Percentiles rank a stretch among this genome's conserved stretches.
These are phyloP conservation scores for Chiloscyllium plagiosum DNA, from an alignment of 2,113 vertebrate genomes.

Conservation along the genomic window DNA sequence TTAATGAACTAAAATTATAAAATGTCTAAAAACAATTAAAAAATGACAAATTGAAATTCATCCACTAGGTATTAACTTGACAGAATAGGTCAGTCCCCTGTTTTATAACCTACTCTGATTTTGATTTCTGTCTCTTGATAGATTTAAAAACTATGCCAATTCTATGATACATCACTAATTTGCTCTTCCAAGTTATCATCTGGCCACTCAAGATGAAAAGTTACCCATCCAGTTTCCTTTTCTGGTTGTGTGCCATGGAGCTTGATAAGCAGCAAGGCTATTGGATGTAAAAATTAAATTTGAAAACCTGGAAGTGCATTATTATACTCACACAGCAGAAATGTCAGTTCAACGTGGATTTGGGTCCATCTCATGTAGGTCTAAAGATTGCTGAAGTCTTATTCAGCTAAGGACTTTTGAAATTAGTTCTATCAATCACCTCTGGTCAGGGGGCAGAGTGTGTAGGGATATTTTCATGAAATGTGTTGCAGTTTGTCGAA, in stretches of 20 bases:
- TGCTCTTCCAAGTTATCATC: background rate
- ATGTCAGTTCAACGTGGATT: background rate
- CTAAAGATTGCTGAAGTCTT: background rate
- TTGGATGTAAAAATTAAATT: background rate
- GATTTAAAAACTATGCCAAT: background rate
- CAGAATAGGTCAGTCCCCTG: background rate
- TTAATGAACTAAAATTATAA: background rate
- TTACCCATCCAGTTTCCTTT: background rate
- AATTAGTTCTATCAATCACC: background rate
- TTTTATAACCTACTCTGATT: background rate
- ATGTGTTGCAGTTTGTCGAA: background rate
- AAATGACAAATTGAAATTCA: background rate
- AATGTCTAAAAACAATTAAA: background rate
- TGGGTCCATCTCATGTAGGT: background rate
- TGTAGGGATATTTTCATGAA: background rate
- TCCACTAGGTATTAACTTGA: background rate
- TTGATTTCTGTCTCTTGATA: background rate
- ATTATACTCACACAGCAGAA: background rate
- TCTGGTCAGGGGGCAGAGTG: too few relatives aligned
- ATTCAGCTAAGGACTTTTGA: background rate
- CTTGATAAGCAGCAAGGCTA: background rate
- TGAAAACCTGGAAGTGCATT: background rate
- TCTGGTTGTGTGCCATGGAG: background rate
- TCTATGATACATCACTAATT: background rate
- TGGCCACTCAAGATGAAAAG: background rate